These are phyloP conservation scores for Drosophila neotestacea DNA, from an alignment of 2,888 invertebrate genomes.

Conservation along the genomic window DNA sequence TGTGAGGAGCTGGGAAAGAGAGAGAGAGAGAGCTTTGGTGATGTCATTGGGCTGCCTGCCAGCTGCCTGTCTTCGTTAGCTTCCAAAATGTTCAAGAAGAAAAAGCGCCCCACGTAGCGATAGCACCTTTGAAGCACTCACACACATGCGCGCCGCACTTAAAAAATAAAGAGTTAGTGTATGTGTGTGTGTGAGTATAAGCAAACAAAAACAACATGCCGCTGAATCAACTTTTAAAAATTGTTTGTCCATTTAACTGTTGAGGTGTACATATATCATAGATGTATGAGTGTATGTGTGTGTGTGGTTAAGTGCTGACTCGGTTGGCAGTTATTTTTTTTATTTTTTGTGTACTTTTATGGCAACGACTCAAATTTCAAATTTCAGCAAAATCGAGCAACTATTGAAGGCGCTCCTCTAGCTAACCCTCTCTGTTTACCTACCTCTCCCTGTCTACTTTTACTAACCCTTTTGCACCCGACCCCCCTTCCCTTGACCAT, in stretches of 20 bases:
- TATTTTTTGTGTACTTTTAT: slow-evolving; percentile 51
- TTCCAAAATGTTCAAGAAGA: slow-evolving; percentile 22
- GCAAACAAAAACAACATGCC: slow-evolving; percentile 71
- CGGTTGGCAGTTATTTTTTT: slow-evolving; percentile 42
- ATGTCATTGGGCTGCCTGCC: slow-evolving; percentile 54
- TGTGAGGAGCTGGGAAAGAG: slow-evolving; percentile 1
- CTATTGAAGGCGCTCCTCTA: slow-evolving; percentile 43
- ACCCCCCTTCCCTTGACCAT: slow-evolving; percentile 18
- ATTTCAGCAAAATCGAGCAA: slow-evolving; percentile 53
- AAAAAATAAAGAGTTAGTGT: slow-evolving; percentile 13
- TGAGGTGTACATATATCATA: slow-evolving; percentile 21
- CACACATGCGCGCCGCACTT: slow-evolving; percentile 60
- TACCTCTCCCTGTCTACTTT: not conserved
- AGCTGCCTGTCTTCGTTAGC: slow-evolving; percentile 48
- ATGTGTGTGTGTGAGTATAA: slow-evolving; percentile 34
- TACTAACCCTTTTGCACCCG: slow-evolving; percentile 25
- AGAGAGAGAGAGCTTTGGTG: slow-evolving; percentile 46
- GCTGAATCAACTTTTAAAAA: slow-evolving; percentile 68
- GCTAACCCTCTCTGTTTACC: not conserved
- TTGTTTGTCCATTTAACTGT: slow-evolving; percentile 59
- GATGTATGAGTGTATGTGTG: slow-evolving; percentile 16
- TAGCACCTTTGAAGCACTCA: slow-evolving; percentile 65
- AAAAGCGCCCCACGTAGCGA: slow-evolving; percentile 53
- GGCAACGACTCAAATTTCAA: slow-evolving; percentile 57
- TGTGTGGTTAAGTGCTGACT: slow-evolving; percentile 38